These are phyloP conservation scores for Pocota personata DNA, from an alignment of 2,888 invertebrate genomes.

Conservation along the genomic window DNA sequence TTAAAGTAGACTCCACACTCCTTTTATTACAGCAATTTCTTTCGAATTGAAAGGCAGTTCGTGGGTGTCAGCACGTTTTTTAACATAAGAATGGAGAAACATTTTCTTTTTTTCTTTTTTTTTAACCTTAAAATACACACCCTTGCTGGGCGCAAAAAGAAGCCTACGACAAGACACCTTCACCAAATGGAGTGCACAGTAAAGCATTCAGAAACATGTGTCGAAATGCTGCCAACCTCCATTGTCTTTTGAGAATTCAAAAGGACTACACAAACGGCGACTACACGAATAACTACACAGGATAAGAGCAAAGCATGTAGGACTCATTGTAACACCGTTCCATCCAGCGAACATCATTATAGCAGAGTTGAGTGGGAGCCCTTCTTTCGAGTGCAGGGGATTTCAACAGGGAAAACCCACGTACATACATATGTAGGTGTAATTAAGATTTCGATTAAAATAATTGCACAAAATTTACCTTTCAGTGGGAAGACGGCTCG, in stretches of 20 bases:
- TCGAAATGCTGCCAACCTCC: neutral
- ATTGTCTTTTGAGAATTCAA: neutral
- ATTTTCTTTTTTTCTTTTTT: no score
- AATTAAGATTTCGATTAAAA: slow-evolving; percentile 70
- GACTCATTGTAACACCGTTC: slow-evolving; percentile 11
- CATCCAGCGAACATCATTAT: slow-evolving; percentile 43
- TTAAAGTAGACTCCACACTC: no score
- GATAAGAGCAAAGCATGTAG: slow-evolving; percentile 1
- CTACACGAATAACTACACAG: neutral
- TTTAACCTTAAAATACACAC: no score
- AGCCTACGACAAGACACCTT: no score
- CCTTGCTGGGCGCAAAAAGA: no score
- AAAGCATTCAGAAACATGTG: neutral
- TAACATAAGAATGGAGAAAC: no score
- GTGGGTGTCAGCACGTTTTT: no score
- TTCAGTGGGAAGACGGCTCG: slow-evolving; percentile 4
- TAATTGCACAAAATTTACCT: slow-evolving; percentile 55
- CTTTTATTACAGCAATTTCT: no score
- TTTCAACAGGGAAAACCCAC: neutral
- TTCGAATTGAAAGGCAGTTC: no score
- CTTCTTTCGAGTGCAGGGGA: neutral
- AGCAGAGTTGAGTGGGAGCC: slow-evolving; percentile 43
- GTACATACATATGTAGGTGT: neutral
- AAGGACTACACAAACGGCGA: neutral
- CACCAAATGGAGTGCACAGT: no score